Conservation (phyloP, 2,797 vertebrate species). For the Cetoscarus ocellatus region DNA sequence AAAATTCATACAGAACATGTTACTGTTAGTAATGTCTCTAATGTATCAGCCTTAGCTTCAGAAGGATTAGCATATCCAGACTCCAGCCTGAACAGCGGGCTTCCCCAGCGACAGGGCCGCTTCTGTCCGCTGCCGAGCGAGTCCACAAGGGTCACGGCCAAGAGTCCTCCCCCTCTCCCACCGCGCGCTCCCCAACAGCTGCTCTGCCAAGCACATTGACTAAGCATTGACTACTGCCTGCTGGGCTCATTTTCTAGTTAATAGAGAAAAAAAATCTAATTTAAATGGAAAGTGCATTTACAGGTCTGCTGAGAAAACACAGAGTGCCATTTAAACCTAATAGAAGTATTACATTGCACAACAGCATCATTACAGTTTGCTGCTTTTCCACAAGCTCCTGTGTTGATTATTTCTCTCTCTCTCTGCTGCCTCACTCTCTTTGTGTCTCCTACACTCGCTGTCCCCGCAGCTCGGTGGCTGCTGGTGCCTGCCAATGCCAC, state of each 20-base stretch:
- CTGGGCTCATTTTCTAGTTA: slow-evolving; percentile 77
- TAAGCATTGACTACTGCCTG: slow-evolving; percentile 79
- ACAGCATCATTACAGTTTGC: slow-evolving; percentile 48
- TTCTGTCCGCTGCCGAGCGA: slow-evolving; percentile 73
- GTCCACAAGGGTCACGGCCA: slow-evolving; percentile 77
- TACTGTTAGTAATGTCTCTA: slow-evolving; percentile 16
- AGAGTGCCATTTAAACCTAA: slow-evolving; percentile 59
- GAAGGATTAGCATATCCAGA: slow-evolving; percentile 57
- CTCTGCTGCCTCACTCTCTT: slow-evolving; percentile 28
- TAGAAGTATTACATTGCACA: slow-evolving; percentile 51
- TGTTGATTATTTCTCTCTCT: slow-evolving; percentile 40
- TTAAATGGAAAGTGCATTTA: slow-evolving; percentile 71
- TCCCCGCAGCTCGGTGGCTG: slow-evolving; percentile 33
- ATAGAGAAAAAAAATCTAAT: slow-evolving; percentile 68
- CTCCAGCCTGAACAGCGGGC: slow-evolving; percentile 55
- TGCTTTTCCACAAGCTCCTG: slow-evolving; percentile 34
- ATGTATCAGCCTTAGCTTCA: slow-evolving; percentile 40
- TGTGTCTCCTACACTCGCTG: slow-evolving; percentile 36
- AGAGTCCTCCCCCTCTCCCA: slow-evolving; percentile 71
- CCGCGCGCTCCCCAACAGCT: slow-evolving; percentile 72
- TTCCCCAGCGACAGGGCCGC: slow-evolving; percentile 67
- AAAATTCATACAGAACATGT: neutral
- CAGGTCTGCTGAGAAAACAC: slow-evolving; percentile 71
- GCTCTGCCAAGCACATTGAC: slow-evolving; percentile 79
- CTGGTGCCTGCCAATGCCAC: slow-evolving; percentile 51